phyloP scores from a whole-genome alignment of 1,140 invertebrate species.

The Calephelis nemesis region DNA sequence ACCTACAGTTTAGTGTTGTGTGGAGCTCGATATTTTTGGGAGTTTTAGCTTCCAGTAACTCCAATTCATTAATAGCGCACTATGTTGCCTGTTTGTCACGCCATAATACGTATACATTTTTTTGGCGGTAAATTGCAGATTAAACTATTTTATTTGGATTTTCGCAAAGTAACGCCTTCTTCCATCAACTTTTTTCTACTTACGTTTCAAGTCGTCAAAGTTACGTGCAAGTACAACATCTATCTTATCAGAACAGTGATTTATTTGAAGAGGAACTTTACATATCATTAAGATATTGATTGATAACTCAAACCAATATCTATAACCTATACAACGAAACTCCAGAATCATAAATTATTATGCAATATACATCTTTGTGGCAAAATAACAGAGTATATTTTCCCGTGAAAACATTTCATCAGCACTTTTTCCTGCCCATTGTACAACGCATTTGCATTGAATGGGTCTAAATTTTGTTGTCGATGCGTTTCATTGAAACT shows the following conservation, averaged over 20 bases:
- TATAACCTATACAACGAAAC: neutral
- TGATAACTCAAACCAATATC: constrained; percentile 10
- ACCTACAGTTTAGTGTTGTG: too few species aligned
- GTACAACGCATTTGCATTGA: constrained; percentile 28
- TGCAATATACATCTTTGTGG: neutral
- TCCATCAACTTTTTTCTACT: too few species aligned
- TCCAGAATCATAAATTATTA: neutral
- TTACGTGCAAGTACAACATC: neutral
- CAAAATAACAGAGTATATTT: neutral
- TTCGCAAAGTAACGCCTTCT: too few species aligned
- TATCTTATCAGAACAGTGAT: constrained; percentile 2
- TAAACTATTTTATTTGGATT: too few species aligned
- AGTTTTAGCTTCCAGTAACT: too few species aligned
- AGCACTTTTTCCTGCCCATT: neutral
- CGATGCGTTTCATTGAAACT: constrained; percentile 23
- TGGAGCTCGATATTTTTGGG: too few species aligned
- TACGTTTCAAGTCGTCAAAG: neutral
- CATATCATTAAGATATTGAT: constrained; percentile 4
- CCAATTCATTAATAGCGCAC: too few species aligned
- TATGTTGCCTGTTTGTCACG: too few species aligned
- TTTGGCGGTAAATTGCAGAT: too few species aligned
- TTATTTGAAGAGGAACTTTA: constrained; percentile 1
- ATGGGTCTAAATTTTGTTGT: constrained; percentile 26
- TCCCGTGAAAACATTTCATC: neutral
- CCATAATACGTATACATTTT: too few species aligned